Evolutionary conservation across 2,113 vertebrate species (phyloP).

Genomic region (Progne subis): DNA sequence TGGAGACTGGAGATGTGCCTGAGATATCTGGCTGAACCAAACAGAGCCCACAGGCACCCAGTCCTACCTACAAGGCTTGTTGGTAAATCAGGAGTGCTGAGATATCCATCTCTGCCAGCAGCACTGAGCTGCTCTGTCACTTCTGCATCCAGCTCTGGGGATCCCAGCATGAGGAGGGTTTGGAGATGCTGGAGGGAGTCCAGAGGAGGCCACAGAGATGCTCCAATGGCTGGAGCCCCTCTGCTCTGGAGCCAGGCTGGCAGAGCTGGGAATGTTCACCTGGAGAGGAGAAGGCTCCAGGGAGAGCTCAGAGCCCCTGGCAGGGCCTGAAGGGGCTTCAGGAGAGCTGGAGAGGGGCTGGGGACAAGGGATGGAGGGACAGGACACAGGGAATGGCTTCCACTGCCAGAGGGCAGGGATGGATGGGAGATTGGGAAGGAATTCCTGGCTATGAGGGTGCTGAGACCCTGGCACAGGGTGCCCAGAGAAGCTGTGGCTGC

Average conservation of each 20-base stretch:
- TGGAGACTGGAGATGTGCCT: not conserved
- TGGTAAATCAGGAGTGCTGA: not conserved
- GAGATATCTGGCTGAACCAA: not conserved
- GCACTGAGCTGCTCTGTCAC: not conserved
- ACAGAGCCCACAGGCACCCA: not conserved
- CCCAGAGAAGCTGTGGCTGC: not conserved
- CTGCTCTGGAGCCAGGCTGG: not conserved
- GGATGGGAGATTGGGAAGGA: not conserved
- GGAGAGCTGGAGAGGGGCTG: not conserved
- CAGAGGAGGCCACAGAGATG: not conserved
- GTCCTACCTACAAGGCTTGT: not conserved
- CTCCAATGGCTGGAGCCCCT: not conserved
- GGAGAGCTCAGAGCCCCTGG: not conserved
- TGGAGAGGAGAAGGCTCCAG: not conserved
- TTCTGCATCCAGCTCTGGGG: not conserved
- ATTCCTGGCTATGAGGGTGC: accelerated
- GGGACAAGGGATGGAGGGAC: not conserved
- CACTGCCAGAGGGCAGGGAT: not conserved
- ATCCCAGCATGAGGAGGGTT: not conserved
- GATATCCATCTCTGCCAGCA: not conserved
- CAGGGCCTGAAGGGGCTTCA: not conserved
- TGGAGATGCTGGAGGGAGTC: not conserved
- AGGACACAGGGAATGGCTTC: not conserved
- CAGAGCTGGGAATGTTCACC: not conserved
- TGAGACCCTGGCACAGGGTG: accelerated